phyloP scores from a whole-genome alignment of 2,888 invertebrate genomes.

The Meta bourneti region DNA sequence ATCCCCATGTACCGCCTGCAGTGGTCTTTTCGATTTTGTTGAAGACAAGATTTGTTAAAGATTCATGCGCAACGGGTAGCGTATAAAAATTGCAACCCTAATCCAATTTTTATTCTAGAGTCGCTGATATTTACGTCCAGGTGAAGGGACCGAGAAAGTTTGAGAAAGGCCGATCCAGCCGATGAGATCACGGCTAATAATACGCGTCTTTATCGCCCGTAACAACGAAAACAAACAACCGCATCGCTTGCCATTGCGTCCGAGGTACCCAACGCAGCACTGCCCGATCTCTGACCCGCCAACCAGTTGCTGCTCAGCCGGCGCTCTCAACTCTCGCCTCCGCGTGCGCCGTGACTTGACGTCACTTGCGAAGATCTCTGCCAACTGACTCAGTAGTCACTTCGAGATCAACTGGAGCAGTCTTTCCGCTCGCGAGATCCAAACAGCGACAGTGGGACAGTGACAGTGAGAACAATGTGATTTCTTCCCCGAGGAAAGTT shows the following conservation, averaged over 20 bases:
- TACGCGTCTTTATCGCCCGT: neutral
- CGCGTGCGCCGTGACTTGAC: constrained; percentile 15
- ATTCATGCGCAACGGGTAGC: too few relatives aligned
- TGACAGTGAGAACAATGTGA: neutral
- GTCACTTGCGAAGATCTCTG: constrained; percentile 10
- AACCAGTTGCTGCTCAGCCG: neutral
- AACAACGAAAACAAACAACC: too few relatives aligned
- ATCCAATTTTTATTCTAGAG: too few relatives aligned
- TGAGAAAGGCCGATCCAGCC: neutral
- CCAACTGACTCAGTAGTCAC: neutral
- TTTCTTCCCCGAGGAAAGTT: neutral
- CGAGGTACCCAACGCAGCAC: neutral
- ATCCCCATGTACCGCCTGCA: too few relatives aligned
- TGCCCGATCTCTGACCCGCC: constrained; percentile 9
- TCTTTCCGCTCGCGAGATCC: neutral
- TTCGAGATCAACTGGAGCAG: neutral
- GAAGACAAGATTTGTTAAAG: too few relatives aligned
- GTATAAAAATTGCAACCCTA: too few relatives aligned
- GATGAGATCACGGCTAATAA: neutral
- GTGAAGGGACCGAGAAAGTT: too few relatives aligned
- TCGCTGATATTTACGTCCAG: too few relatives aligned
- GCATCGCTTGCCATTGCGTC: too few relatives aligned
- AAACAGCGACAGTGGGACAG: neutral
- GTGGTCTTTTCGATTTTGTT: too few relatives aligned
- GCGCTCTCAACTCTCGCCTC: neutral